A percentile compares a stretch with the other conserved stretches of the same genome.
These are phyloP conservation scores for Cryptus armator DNA, from an alignment of 2,888 invertebrate species.

Conservation along the genomic window DNA sequence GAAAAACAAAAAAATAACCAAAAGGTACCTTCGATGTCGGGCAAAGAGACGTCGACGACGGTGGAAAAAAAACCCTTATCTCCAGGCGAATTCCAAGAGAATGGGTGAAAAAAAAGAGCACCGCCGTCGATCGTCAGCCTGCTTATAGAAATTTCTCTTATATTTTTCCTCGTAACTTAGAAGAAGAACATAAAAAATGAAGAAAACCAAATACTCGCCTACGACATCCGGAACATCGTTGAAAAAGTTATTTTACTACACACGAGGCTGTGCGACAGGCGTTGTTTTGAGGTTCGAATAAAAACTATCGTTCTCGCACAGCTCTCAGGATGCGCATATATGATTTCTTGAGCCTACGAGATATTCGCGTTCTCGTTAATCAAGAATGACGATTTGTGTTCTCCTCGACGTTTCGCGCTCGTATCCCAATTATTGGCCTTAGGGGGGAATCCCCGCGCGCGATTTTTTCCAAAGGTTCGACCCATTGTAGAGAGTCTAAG, in stretches of 20 bases:
- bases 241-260: conserved; percentile 39
- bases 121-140: conserved; percentile 33
- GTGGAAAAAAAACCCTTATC: conserved; percentile 10
- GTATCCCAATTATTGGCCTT: conserved; percentile 71
- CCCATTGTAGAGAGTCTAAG: background rate
- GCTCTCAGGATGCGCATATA: background rate
- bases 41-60: conserved; percentile 28
- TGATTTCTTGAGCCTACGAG: background rate
- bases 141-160: conserved; percentile 52
- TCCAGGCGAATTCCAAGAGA: background rate
- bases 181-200: conserved; percentile 4
- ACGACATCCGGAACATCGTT: conserved; percentile 24
- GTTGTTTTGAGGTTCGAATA: background rate
- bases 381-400: background rate
- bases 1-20: conserved; percentile 34
- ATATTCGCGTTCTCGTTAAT: background rate
- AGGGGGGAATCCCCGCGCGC: conserved; percentile 58
- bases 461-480: background rate
- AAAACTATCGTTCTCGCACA: background rate
- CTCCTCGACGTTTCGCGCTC: conserved; percentile 73
- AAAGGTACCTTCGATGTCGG: conserved; percentile 48
- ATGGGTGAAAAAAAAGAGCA: background rate
- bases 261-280: background rate
- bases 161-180: conserved; percentile 38
- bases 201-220: background rate